Evolutionary conservation across 2,113 vertebrate species (phyloP).

Genomic region (Oncorhynchus clarkii): DNA sequence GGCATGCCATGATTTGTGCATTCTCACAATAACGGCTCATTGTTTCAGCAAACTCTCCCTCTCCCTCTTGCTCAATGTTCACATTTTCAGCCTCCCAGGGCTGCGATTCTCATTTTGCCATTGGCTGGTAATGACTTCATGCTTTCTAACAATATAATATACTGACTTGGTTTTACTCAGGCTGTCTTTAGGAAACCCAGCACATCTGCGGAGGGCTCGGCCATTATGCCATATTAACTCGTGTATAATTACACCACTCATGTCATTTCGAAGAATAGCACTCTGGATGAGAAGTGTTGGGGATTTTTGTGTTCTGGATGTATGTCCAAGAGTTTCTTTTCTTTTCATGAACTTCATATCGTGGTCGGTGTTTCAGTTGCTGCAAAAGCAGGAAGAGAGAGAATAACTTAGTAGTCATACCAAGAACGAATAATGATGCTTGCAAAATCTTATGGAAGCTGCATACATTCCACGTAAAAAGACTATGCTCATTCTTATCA

Average conservation of each 20-base stretch:
- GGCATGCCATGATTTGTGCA: neutral
- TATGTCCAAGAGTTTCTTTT: too few species aligned
- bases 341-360: too few species aligned
- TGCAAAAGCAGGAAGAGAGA: too few species aligned
- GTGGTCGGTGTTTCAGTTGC: too few species aligned
- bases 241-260: conserved; percentile 58
- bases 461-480: too few species aligned
- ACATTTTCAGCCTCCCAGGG: conserved; percentile 10
- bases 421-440: too few species aligned
- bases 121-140: conserved; percentile 62
- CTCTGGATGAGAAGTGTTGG: too few species aligned
- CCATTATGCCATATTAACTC: conserved; percentile 63
- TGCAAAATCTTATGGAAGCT: too few species aligned
- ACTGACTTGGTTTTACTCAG: conserved; percentile 50
- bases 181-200: conserved; percentile 46
- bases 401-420: too few species aligned
- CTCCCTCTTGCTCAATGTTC: neutral
- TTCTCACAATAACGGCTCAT: neutral
- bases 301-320: too few species aligned
- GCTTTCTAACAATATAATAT: conserved; percentile 41
- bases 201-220: conserved; percentile 56
- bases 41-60: conserved; percentile 7
- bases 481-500: too few species aligned
- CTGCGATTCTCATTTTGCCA: neutral
- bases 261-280: conserved; percentile 31